These are phyloP conservation scores for Eciton burchellii DNA, from an alignment of 1,140 invertebrate species.

Conservation along the genomic window DNA sequence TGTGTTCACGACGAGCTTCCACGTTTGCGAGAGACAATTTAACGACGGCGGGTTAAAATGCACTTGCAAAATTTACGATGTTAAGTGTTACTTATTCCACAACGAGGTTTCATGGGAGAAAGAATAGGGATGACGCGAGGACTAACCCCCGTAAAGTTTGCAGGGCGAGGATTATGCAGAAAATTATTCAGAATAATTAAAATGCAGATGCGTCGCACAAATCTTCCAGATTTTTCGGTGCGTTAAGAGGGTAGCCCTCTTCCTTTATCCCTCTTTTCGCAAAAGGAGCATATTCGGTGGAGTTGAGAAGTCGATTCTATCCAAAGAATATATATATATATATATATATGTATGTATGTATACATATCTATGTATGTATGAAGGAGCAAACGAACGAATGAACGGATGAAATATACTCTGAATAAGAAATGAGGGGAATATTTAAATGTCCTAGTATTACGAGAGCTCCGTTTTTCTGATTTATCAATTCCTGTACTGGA, in stretches of 20 bases:
- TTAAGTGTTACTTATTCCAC: slow-evolving; percentile 17
- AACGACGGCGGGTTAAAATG: neutral
- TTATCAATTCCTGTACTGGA: slow-evolving; percentile 48
- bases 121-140: slow-evolving; percentile 12
- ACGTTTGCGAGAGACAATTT: no score
- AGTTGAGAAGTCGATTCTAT: slow-evolving; percentile 52
- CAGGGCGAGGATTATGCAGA: slow-evolving; percentile 77
- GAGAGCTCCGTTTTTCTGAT: slow-evolving; percentile 59
- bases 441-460: slow-evolving; percentile 70
- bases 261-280: slow-evolving; percentile 38
- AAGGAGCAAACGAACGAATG: slow-evolving; percentile 75
- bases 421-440: slow-evolving; percentile 82
- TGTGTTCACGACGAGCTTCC: no score
- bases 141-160: slow-evolving; percentile 64
- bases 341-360: no score
- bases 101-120: slow-evolving; percentile 9
- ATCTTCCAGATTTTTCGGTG: slow-evolving; percentile 81
- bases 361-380: slow-evolving; percentile 69
- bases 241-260: slow-evolving; percentile 45
- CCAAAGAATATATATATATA: slow-evolving; percentile 74
- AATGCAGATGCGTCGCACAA: slow-evolving; percentile 84
- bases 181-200: slow-evolving; percentile 84
- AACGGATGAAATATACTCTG: slow-evolving; percentile 81
- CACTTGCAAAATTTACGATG: slow-evolving; percentile 9
- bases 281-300: slow-evolving; percentile 14